Evolutionary conservation across 2,113 vertebrate genomes (phyloP).

Genomic region (Scalopus aquaticus): DNA sequence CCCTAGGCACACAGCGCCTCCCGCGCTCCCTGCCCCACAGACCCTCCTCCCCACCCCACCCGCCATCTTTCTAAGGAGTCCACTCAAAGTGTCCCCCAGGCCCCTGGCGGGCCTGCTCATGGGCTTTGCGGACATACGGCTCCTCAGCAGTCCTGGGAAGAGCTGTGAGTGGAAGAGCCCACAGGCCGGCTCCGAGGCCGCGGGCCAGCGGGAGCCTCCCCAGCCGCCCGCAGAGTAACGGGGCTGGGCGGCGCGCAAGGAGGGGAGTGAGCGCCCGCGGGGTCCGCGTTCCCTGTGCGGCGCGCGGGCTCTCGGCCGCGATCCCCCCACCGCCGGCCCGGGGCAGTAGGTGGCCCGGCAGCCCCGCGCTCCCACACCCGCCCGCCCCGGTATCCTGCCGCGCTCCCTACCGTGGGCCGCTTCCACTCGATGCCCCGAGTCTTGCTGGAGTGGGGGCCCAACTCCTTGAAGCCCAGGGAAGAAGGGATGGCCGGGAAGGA

Average conservation of each 20-base stretch:
- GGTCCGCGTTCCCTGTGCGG: background rate
- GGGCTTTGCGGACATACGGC: background rate
- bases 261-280: background rate
- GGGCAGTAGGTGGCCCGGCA: background rate
- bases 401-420: slow-evolving; percentile 87
- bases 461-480: slow-evolving; percentile 89
- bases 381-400: background rate
- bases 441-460: slow-evolving; percentile 89
- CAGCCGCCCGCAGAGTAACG: background rate
- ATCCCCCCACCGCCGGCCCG: background rate
- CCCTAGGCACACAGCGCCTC: rapidly evolving
- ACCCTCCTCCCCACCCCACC: background rate
- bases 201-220: background rate
- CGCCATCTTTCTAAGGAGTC: background rate
- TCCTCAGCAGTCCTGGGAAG: background rate
- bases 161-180: background rate
- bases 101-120: background rate
- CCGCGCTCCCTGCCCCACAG: background rate
- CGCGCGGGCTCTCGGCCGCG: background rate
- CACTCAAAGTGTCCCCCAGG: background rate
- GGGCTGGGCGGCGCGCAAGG: background rate
- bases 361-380: background rate
- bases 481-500: slow-evolving; percentile 86
- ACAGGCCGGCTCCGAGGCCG: background rate
- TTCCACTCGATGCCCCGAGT: slow-evolving; percentile 90